Base-by-base conservation (phyloP, 2,797 vertebrate species). In the Ambastaia sidthimunki region DNA sequence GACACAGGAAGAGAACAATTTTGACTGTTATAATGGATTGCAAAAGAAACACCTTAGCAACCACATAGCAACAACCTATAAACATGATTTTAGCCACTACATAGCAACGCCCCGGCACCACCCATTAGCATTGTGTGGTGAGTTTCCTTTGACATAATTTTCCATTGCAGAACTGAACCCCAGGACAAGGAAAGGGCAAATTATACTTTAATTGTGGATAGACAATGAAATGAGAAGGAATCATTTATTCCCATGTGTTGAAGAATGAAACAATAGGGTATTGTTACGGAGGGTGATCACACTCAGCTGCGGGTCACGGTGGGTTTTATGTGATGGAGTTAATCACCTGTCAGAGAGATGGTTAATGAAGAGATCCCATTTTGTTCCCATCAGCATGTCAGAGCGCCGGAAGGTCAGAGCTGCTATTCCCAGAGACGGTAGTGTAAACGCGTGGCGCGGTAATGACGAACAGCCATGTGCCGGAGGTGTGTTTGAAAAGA, bases 331-430 rank as follows among this genome's bases (percentile, higher is more conserved):
- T 63, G 77, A 87, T 74, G 83, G 88, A 91, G 93, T 93, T 89
- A 93, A 93, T 93, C 89, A 91, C 88, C 90, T 92, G 92, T 89
- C 92, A 89, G 91, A 90, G 85, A 83, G 88, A 91, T 89, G 86
- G 89, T 88, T 92, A 90, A 85, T 88, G 82, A 88, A 89, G 87
- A 89, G 84, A 71, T 84, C 78, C 83, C 76, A 65, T 84, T 76
- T 82, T 83, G 78, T 87, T 90, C 83, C 80, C 54, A 44, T 85
- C 28, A 47, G 57, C 59, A 21, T 70, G 55, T 65, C 19, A 76
- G 80, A 81, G 65, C 54, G 74, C 65, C 31, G 12, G 52, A 65
- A 59, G 0, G 55, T 84, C 81, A 71, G 66, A 71, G 67, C 50
- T 37, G 57, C 25, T 63, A 5, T 65, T 59, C 18, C 16, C 37